Evolutionary conservation across 2,113 vertebrate genomes (phyloP).

Genomic region (Odobenus rosmarus): DNA sequence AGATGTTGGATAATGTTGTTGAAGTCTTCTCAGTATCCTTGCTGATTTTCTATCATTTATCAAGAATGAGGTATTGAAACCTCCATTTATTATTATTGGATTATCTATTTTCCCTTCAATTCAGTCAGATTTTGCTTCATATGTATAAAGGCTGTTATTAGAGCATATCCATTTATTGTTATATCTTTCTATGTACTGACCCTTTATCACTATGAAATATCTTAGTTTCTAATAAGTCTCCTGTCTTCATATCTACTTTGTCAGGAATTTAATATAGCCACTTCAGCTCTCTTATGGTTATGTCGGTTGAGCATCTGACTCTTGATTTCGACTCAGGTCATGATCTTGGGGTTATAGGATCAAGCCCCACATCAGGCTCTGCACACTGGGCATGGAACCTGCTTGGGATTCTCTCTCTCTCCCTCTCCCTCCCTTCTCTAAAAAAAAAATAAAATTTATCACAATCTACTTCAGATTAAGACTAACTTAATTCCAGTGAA

Average conservation of each 20-base stretch:
- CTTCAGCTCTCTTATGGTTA: not conserved
- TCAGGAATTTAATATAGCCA: not conserved
- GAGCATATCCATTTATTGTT: not conserved
- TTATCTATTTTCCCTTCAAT: not conserved
- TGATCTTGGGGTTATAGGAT: not conserved
- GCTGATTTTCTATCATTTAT: not conserved
- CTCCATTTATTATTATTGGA: not conserved
- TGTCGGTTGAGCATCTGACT: not conserved
- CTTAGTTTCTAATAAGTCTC: not conserved
- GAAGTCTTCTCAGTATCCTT: not conserved
- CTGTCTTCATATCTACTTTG: not conserved
- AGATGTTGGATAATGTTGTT: not conserved
- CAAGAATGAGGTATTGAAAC: not conserved
- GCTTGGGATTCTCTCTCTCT: not conserved
- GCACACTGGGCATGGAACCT: not conserved
- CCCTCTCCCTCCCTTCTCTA: not conserved
- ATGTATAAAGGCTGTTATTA: not conserved
- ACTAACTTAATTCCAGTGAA: not conserved
- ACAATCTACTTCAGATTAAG: not conserved
- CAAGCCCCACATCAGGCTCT: not conserved
- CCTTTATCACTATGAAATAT: slow-evolving; percentile 6
- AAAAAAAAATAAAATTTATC: not conserved
- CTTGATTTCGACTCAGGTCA: not conserved
- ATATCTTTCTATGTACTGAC: not conserved
- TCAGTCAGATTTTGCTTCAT: not conserved